These are phyloP conservation scores for Aphelinus certus DNA, from an alignment of 1,140 invertebrate genomes.

Conservation along the genomic window DNA sequence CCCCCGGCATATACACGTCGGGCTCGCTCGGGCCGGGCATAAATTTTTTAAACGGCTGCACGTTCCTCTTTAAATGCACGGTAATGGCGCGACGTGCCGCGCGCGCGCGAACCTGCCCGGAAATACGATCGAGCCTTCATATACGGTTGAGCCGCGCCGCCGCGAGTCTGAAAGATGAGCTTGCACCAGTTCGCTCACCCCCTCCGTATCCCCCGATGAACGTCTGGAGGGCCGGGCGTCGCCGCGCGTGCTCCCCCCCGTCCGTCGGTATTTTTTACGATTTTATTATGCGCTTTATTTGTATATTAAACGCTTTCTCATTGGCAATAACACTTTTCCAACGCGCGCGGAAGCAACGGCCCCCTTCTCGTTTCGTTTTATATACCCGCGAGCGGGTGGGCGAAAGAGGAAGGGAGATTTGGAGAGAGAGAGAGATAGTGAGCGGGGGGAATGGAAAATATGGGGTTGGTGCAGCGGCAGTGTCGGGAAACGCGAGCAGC, in stretches of 20 bases:
- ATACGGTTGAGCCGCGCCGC: not conserved
- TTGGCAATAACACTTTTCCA: slow-evolving; percentile 24
- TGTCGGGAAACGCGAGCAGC: too few relatives aligned
- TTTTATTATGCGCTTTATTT: slow-evolving; percentile 29
- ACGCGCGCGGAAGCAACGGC: not conserved
- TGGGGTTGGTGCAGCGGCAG: too few relatives aligned
- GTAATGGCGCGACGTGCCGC: slow-evolving; percentile 33
- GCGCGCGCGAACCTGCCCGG: slow-evolving; percentile 1
- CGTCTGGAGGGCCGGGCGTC: not conserved
- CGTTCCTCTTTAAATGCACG: slow-evolving; percentile 37
- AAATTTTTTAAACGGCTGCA: slow-evolving; percentile 37
- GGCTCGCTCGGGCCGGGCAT: slow-evolving; percentile 10
- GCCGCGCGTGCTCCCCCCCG: too few relatives aligned
- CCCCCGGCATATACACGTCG: too few relatives aligned
- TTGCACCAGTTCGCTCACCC: not conserved
- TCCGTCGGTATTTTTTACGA: slow-evolving; percentile 1
- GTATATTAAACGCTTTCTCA: slow-evolving; percentile 24
- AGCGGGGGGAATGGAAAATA: too few relatives aligned
- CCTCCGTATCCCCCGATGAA: not conserved
- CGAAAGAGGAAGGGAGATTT: too few relatives aligned
- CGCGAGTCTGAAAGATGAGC: slow-evolving; percentile 7
- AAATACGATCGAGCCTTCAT: slow-evolving; percentile 32
- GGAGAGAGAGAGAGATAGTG: too few relatives aligned
- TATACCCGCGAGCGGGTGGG: too few relatives aligned
- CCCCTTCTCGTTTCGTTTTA: too few relatives aligned